Percentiles rank a stretch among this genome's conserved stretches.
These are phyloP conservation scores for Lepidocolaptes lacrymiger DNA, from an alignment of 2,797 vertebrate species.

Conservation along the genomic window DNA sequence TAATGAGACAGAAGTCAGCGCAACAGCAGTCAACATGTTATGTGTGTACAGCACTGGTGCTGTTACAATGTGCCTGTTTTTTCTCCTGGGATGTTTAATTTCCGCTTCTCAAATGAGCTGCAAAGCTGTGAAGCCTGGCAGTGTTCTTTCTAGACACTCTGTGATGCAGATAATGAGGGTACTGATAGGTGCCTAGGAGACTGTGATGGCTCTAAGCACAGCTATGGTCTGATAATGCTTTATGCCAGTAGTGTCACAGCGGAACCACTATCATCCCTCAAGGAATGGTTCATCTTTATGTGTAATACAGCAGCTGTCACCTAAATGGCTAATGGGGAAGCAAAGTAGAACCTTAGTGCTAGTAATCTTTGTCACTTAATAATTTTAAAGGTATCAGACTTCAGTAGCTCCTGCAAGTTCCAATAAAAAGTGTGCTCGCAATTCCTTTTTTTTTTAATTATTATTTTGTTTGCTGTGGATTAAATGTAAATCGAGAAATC, in stretches of 20 bases:
- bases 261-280: slow-evolving; percentile 86
- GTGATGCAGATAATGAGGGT: slow-evolving; percentile 93
- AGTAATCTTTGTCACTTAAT: slow-evolving; percentile 85
- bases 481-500: slow-evolving; percentile 76
- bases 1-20: slow-evolving; percentile 86
- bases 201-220: slow-evolving; percentile 89
- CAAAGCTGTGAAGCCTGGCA: slow-evolving; percentile 84
- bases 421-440: slow-evolving; percentile 59
- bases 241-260: slow-evolving; percentile 83
- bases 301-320: slow-evolving; percentile 93
- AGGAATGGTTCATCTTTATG: slow-evolving; percentile 93
- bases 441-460: background rate
- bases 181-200: slow-evolving; percentile 97
- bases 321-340: slow-evolving; percentile 86
- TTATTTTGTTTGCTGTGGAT: slow-evolving; percentile 62
- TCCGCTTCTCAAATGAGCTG: slow-evolving; percentile 94
- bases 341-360: slow-evolving; percentile 80
- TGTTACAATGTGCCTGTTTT: slow-evolving; percentile 79
- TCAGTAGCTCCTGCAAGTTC: slow-evolving; percentile 65
- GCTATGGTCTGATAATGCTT: slow-evolving; percentile 91
- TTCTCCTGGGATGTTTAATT: slow-evolving; percentile 93
- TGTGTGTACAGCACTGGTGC: slow-evolving; percentile 77
- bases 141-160: slow-evolving; percentile 84
- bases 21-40: slow-evolving; percentile 79
- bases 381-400: slow-evolving; percentile 82